Evolutionary conservation across 1,140 invertebrate species (phyloP), one percentile per base, ranked within the genome.

Genomic region (Scaptomyza graminum): DNA sequence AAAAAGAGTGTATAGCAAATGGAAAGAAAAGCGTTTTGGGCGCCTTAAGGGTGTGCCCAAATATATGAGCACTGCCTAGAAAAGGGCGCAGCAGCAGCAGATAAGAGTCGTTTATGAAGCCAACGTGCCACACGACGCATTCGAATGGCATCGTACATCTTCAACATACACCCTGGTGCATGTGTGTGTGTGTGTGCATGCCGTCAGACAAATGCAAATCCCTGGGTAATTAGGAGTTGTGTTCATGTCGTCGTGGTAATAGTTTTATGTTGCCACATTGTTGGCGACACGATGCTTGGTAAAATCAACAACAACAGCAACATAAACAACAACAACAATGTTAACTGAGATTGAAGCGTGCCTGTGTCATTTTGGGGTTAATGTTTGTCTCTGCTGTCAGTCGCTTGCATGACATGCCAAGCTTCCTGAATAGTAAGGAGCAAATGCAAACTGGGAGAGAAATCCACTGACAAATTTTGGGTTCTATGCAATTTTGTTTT

Each of bases 231-330:
- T 87, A 87, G 83, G 83, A 87, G 79, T 76, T 87, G 83, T 88
- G 83, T 83, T 88, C 83, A 87, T 87, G 83, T 88, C 83, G 83
- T 76, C 83, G 79, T 88, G 83, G 83, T 87, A 87, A 87, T 87
- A 87, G 83, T 87, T 87, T 87, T 87, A 87, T 87, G 83, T 87
- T 87, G 79, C 83, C 83, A 87, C 83, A 87, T 88, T 87, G 83
- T 87, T 88, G 78, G 78, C 82, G 83, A 82, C 78, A 78, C 77
- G 82, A 74, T 87, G 82, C 74, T 75, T 71, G 77, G 59, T 62
- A 75, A 51, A 55, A 47, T 16, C 71, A 75, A 44, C 64, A 72
- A 18, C 50, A 60, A 50, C 59, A 61, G 41, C 70, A 64, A 60
- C 34, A 63, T 31, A 37, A 59, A 41, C 34, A 68, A 62, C 44